These are phyloP conservation scores for Garrulus glandarius DNA, from an alignment of 2,797 vertebrate genomes.

Conservation along the genomic window DNA sequence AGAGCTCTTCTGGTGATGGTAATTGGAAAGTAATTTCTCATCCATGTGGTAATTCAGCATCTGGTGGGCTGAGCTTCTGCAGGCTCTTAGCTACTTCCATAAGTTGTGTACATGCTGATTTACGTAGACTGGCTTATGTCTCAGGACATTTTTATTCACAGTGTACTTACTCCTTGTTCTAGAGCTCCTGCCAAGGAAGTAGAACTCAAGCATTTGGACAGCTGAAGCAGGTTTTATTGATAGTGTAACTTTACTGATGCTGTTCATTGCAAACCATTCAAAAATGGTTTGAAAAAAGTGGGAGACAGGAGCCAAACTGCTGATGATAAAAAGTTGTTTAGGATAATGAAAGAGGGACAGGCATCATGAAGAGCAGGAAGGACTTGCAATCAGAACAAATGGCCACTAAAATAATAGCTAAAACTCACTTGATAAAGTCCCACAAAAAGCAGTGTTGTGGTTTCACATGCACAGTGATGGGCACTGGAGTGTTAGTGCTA, in stretches of 20 bases:
- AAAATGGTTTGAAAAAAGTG: neutral
- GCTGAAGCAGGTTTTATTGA: neutral
- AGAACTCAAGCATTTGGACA: neutral
- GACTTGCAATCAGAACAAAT: neutral
- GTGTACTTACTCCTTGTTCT: slow-evolving; percentile 20
- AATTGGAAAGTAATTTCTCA: slow-evolving; percentile 9
- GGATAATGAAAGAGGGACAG: neutral
- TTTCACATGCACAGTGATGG: neutral
- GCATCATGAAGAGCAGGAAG: neutral
- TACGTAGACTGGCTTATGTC: slow-evolving; percentile 5
- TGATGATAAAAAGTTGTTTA: neutral
- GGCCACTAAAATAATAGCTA: neutral
- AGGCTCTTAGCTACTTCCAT: neutral
- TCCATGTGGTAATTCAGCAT: neutral
- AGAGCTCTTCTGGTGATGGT: neutral
- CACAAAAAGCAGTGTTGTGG: neutral
- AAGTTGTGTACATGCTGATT: slow-evolving; percentile 1
- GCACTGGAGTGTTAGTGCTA: neutral
- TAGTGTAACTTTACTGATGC: neutral
- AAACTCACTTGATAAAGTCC: neutral
- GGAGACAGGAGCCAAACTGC: neutral
- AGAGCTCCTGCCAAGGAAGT: slow-evolving; percentile 40
- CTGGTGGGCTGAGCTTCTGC: neutral
- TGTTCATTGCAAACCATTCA: neutral
- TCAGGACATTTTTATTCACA: slow-evolving; percentile 17